Conservation (phyloP, 2,113 vertebrate species). For the Thryonomys swinderianus region DNA sequence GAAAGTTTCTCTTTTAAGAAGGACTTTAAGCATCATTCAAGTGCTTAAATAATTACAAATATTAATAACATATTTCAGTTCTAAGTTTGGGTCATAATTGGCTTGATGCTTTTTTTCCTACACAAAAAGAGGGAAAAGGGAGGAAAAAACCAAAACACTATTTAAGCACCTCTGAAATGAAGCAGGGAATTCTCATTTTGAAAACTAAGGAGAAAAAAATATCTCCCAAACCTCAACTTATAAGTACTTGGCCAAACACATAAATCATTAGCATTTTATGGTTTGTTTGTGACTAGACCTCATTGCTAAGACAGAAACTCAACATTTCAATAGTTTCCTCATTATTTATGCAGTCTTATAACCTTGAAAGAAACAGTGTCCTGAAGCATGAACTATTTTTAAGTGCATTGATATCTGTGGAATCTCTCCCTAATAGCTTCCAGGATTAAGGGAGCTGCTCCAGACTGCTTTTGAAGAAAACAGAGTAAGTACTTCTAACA, state of each 20-base stretch:
- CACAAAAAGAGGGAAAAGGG: neutral
- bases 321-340: slow-evolving; percentile 16
- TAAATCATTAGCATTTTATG: neutral
- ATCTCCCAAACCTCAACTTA: neutral
- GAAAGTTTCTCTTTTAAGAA: neutral
- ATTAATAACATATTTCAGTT: slow-evolving; percentile 39
- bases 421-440: neutral
- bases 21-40: slow-evolving; percentile 1
- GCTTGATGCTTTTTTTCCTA: neutral
- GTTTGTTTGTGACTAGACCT: slow-evolving; percentile 34
- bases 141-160: neutral
- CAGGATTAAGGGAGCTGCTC: neutral
- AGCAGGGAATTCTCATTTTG: slow-evolving; percentile 6
- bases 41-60: slow-evolving; percentile 4
- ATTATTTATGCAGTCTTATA: slow-evolving; percentile 21
- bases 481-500: neutral
- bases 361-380: slow-evolving; percentile 33
- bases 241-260: neutral
- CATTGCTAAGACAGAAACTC: slow-evolving; percentile 32
- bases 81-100: neutral
- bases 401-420: neutral
- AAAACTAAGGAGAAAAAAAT: neutral
- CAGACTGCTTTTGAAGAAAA: slow-evolving; percentile 32
- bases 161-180: neutral
- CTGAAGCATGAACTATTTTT: neutral